Evolutionary conservation across 2,888 invertebrate genomes (phyloP).

Genomic region (Hymenopus coronatus): DNA sequence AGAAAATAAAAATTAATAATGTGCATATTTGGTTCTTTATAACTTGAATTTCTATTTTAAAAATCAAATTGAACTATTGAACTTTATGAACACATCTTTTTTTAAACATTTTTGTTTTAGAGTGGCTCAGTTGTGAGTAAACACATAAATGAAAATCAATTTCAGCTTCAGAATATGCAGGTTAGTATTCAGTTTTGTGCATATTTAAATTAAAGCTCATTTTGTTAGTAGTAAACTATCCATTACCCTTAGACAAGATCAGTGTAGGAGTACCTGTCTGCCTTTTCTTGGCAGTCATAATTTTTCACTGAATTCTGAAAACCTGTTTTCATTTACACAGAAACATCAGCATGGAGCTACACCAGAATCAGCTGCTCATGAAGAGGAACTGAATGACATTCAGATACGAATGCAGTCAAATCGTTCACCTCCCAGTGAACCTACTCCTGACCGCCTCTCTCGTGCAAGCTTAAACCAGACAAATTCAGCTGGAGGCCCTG

Average conservation of each 20-base stretch:
- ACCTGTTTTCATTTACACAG: conserved; percentile 28
- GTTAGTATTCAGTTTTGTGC: neutral
- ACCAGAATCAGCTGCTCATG: conserved; percentile 41
- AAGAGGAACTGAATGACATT: conserved; percentile 49
- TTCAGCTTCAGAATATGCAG: neutral
- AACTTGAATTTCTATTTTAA: too few species aligned
- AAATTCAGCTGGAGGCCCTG: conserved; percentile 28
- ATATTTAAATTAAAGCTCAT: neutral
- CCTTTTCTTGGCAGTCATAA: neutral
- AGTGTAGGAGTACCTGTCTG: neutral
- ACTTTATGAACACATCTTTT: too few species aligned
- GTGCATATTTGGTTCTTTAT: too few species aligned
- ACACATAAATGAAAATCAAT: neutral
- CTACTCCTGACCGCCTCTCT: conserved; percentile 35
- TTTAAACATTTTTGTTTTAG: neutral
- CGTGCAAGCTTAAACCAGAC: conserved; percentile 35
- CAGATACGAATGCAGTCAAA: conserved; percentile 43
- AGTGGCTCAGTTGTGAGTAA: neutral
- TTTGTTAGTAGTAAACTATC: neutral
- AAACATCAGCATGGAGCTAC: conserved; percentile 39
- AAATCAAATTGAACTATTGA: too few species aligned
- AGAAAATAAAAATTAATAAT: too few species aligned
- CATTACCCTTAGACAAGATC: neutral
- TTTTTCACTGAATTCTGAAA: neutral
- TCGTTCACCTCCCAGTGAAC: conserved; percentile 36